These are phyloP conservation scores for Pimpla rufipes DNA, from an alignment of 2,888 invertebrate genomes.

Conservation along the genomic window DNA sequence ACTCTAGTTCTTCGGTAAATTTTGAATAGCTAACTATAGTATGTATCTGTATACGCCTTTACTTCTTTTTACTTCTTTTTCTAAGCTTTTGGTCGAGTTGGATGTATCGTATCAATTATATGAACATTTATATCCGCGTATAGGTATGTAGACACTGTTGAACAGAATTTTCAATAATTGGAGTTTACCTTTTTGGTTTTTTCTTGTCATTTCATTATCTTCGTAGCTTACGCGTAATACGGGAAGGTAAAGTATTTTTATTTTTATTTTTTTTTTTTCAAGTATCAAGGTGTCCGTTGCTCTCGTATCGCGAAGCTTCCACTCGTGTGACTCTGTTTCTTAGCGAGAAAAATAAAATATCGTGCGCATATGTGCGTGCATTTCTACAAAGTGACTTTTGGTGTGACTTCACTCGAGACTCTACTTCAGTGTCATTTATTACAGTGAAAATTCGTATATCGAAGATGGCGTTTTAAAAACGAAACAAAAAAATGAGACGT, in stretches of 20 bases:
- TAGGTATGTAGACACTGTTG: slow-evolving; percentile 53
- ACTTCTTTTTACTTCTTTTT: slow-evolving; percentile 48
- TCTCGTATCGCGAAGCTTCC: slow-evolving; percentile 15
- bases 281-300: slow-evolving; percentile 19
- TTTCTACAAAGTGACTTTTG: slow-evolving; percentile 39
- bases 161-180: slow-evolving; percentile 45
- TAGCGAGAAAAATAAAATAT: slow-evolving; percentile 54
- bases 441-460: slow-evolving; percentile 60
- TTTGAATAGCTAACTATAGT: slow-evolving; percentile 78
- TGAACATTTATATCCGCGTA: slow-evolving; percentile 66
- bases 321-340: background rate
- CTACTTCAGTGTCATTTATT: slow-evolving; percentile 41
- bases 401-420: slow-evolving; percentile 32
- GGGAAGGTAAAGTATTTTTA: slow-evolving; percentile 52
- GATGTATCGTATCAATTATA: slow-evolving; percentile 54
- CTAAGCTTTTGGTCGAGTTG: slow-evolving; percentile 68
- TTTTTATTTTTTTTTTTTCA: too few relatives aligned
- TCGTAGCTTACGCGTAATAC: slow-evolving; percentile 39
- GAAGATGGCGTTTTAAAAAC: slow-evolving; percentile 60
- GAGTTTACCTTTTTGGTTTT: slow-evolving; percentile 30
- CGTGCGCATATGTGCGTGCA: slow-evolving; percentile 65
- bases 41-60: slow-evolving; percentile 64
- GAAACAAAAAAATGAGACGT: slow-evolving; percentile 30
- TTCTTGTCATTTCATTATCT: slow-evolving; percentile 18
- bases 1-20: slow-evolving; percentile 74